Evolutionary conservation across 1,140 invertebrate genomes (phyloP).

Genomic region (Drosophila kanapiae): DNA sequence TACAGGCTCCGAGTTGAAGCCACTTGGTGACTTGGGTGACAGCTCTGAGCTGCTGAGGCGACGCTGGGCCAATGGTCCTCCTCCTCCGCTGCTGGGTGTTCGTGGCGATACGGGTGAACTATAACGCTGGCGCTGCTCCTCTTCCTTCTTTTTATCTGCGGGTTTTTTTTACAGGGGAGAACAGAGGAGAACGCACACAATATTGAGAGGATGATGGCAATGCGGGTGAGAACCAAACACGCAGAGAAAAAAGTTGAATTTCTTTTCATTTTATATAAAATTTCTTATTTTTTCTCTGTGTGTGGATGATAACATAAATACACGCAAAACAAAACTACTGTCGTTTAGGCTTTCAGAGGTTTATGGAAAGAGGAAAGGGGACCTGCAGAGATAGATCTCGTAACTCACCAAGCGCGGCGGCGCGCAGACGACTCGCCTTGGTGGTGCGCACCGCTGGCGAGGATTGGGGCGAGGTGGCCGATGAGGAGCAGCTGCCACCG

Average conservation of each 20-base stretch:
- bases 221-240: conserved; percentile 21
- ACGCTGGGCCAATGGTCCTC: conserved; percentile 16
- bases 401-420: conserved; percentile 87
- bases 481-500: conserved; percentile 55
- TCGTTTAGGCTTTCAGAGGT: conserved; percentile 4
- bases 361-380: not conserved
- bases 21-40: conserved; percentile 57
- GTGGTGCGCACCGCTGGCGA: conserved; percentile 88
- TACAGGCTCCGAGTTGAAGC: conserved; percentile 57
- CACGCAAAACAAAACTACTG: conserved; percentile 32
- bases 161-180: not conserved
- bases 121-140: conserved; percentile 67
- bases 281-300: not conserved
- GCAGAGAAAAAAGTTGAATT: conserved; percentile 1
- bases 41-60: conserved; percentile 63
- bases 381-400: not conserved
- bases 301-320: not conserved
- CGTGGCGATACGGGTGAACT: conserved; percentile 52
- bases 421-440: conserved; percentile 89
- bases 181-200: not conserved
- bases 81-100: conserved; percentile 28
- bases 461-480: conserved; percentile 64
- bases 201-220: conserved; percentile 31
- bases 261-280: not conserved
- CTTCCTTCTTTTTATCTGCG: conserved; percentile 79